Conservation (phyloP, 2,888 invertebrate genomes). For the Smittia aterrima region DNA sequence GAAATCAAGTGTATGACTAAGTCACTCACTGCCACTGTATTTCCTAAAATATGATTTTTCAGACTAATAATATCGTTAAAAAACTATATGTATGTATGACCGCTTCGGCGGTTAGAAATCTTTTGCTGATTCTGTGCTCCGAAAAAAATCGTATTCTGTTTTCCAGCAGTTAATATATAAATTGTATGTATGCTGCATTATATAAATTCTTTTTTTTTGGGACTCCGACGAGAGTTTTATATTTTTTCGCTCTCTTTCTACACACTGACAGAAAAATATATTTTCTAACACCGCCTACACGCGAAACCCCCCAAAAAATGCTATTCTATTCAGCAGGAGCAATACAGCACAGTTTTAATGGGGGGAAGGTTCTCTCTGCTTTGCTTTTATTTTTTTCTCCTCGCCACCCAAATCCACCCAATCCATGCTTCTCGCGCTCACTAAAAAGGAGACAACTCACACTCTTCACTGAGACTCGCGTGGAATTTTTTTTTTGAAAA, state of each 20-base stretch:
- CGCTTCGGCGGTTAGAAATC: slow-evolving; percentile 49
- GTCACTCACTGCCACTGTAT: slow-evolving; percentile 34
- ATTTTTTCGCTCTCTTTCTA: slow-evolving; percentile 40
- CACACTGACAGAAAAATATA: slow-evolving; percentile 42
- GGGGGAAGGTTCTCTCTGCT: slow-evolving; percentile 8
- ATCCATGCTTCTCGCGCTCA: not conserved
- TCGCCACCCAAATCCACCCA: not conserved
- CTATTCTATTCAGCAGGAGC: slow-evolving; percentile 33
- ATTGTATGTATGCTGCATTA: slow-evolving; percentile 43
- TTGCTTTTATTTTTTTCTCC: slow-evolving; percentile 13
- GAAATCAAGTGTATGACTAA: slow-evolving; percentile 42
- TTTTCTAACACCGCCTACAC: slow-evolving; percentile 45
- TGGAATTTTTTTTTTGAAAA: slow-evolving; percentile 2
- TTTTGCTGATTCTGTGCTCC: slow-evolving; percentile 47
- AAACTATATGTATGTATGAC: slow-evolving; percentile 45
- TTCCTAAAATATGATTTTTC: slow-evolving; percentile 32
- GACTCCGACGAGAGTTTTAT: slow-evolving; percentile 41
- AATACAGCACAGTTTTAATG: slow-evolving; percentile 3
- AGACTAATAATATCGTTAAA: slow-evolving; percentile 42
- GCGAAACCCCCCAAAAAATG: slow-evolving; percentile 40
- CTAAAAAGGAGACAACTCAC: not conserved
- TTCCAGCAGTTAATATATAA: slow-evolving; percentile 40
- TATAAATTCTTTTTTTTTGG: slow-evolving; percentile 41
- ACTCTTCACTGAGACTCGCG: not conserved
- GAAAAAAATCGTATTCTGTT: slow-evolving; percentile 33